Evolutionary conservation across 1,140 invertebrate genomes (phyloP).

Genomic region (Melipona quadrifasciata): DNA sequence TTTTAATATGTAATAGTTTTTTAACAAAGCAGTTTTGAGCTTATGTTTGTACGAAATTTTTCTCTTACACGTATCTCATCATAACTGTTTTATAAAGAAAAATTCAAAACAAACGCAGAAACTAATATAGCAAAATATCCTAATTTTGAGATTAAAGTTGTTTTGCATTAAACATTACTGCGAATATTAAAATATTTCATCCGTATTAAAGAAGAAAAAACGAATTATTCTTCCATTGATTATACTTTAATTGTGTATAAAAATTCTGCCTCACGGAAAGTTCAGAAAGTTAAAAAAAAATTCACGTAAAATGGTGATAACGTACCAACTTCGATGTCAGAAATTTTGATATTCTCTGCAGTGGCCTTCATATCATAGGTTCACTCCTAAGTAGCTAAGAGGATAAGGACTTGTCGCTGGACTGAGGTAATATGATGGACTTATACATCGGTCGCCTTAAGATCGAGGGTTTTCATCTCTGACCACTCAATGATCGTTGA

Average conservation of each 20-base stretch:
- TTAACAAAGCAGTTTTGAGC: too few species aligned
- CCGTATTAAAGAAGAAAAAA: too few species aligned
- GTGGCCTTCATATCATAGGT: neutral
- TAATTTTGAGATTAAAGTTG: too few species aligned
- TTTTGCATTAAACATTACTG: too few species aligned
- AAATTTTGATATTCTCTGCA: neutral
- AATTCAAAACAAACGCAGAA: too few species aligned
- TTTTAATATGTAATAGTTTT: too few species aligned
- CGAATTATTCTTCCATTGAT: too few species aligned
- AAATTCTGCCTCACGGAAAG: neutral
- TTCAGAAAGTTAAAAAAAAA: neutral
- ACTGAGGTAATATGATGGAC: neutral
- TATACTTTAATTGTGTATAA: neutral
- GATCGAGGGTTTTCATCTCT: neutral
- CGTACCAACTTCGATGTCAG: neutral
- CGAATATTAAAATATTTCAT: too few species aligned
- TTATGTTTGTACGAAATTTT: too few species aligned
- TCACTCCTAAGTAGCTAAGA: neutral
- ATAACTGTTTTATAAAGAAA: too few species aligned
- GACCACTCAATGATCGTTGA: neutral
- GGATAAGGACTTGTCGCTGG: neutral
- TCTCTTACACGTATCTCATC: too few species aligned
- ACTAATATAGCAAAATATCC: too few species aligned
- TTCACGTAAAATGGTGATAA: neutral
- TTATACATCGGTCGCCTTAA: neutral